Conservation (phyloP, 2,888 invertebrate species). For the Timema podura region DNA sequence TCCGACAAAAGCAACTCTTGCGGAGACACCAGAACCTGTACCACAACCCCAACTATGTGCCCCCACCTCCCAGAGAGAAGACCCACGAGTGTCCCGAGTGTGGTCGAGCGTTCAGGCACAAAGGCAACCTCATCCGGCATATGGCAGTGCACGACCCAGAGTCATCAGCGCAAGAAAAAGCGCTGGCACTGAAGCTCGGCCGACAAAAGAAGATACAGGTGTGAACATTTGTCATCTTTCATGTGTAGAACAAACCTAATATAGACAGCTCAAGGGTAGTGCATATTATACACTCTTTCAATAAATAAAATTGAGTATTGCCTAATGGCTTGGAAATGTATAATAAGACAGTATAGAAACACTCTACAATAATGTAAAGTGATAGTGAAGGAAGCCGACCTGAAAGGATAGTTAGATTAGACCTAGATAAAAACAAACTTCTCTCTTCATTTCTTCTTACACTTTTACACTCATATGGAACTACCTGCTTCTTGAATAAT, state of each 20-base stretch:
- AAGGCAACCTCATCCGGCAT: slow-evolving; percentile 89
- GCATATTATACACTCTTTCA: no score
- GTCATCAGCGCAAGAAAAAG: slow-evolving; percentile 67
- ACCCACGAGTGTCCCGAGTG: slow-evolving; percentile 81
- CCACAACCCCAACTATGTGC: slow-evolving; percentile 85
- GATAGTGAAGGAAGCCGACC: no score
- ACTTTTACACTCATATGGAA: no score
- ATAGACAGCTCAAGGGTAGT: no score
- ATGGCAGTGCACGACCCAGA: slow-evolving; percentile 89
- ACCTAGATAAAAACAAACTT: no score
- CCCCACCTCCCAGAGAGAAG: slow-evolving; percentile 84
- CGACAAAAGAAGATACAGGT: slow-evolving; percentile 71
- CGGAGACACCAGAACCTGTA: slow-evolving; percentile 88
- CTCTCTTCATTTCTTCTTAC: no score
- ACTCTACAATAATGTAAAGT: no score
- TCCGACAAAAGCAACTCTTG: slow-evolving; percentile 85
- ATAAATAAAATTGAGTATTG: no score
- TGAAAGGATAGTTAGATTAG: no score
- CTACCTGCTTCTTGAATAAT: no score
- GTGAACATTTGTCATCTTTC: slow-evolving; percentile 3
- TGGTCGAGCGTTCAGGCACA: slow-evolving; percentile 61
- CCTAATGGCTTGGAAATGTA: no score
- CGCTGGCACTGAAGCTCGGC: slow-evolving; percentile 71
- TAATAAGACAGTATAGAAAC: no score
- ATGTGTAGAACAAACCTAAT: not conserved